A percentile compares a stretch with the other conserved stretches of the same genome.
phyloP scores from a whole-genome alignment of 1,140 invertebrate genomes.

The Panonychus citri region DNA sequence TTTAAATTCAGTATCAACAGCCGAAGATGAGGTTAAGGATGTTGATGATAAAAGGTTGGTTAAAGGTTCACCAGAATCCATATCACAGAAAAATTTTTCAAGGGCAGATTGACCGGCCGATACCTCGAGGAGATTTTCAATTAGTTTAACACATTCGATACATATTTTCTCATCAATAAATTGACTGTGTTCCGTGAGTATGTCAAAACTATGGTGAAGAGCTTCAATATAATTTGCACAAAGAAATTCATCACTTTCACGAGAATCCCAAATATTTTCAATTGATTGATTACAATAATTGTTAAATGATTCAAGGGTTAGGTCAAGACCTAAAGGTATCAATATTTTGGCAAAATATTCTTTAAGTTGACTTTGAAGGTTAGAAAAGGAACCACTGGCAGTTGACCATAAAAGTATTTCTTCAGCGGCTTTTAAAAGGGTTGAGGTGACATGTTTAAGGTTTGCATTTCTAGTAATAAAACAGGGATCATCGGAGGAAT shows the following conservation, averaged over 20 bases:
- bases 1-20: slow-evolving; percentile 12
- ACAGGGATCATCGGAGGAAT: background rate
- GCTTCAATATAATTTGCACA: slow-evolving; percentile 37
- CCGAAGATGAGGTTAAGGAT: no score
- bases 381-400: background rate
- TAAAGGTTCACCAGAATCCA: background rate
- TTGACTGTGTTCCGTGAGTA: slow-evolving; percentile 25
- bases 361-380: background rate
- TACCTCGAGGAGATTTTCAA: slow-evolving; percentile 58
- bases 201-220: slow-evolving; percentile 39
- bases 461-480: background rate
- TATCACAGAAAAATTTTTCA: slow-evolving; percentile 42
- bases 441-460: slow-evolving; percentile 3
- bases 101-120: slow-evolving; percentile 50
- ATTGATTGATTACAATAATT: slow-evolving; percentile 17
- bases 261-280: slow-evolving; percentile 33
- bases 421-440: slow-evolving; percentile 6
- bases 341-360: slow-evolving; percentile 5
- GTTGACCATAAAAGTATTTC: background rate
- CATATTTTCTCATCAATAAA: slow-evolving; percentile 40
- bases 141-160: slow-evolving; percentile 45
- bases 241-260: slow-evolving; percentile 36
- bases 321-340: slow-evolving; percentile 2
- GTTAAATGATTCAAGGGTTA: background rate
- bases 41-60: background rate